Base-by-base conservation (phyloP, 2,113 vertebrate genomes). In the Menidia beryllina region DNA sequence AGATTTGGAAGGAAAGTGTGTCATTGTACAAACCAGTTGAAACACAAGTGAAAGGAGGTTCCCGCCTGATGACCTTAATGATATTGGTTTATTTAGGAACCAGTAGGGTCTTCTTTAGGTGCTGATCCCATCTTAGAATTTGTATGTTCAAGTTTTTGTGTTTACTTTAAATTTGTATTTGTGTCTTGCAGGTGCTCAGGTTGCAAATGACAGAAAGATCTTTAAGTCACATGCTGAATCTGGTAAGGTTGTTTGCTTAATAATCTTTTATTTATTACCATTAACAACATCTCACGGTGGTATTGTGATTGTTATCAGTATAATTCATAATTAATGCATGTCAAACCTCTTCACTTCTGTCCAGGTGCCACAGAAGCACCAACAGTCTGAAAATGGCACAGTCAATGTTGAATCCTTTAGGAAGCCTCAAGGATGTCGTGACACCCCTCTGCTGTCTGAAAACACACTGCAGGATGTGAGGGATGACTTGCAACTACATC, bases 401-500 rank as follows among this genome's bases (percentile, higher is more conserved):
- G 38, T 47, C 0, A n/a, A 54, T 0, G 5, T 21, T 0, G 72
- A 86, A 6, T 30, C 50, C 11, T 24, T n/a, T 7, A 63, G 17
- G 25, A 70, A 24, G 17, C 19, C 64, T 19, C 85, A 63, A 51
- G 85, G 90, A 52, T 81, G 82, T 69, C 84, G 86, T 1, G 74
- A 81, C 7, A 17, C 53, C 64, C 73, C 89, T 39, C 61, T 92
- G 27, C 82, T 87, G 30, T 91, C 89, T 0, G 86, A 79, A 65
- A 55, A 84, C 2, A 88, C 81, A 9, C 75, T 91, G 24, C 89
- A 83, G 45, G 93, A 95, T 5, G 91, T 93, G 10, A 75, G 92
- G 54, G 94, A 93, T 6, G 96, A 93, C 82, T 91, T 99, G 12
- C 93, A 94, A 75, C 94, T 99, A 72, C 96, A 98, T 49, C 49